Evolutionary conservation across 2,888 invertebrate species (phyloP).

Genomic region (Cyclophora punctaria): DNA sequence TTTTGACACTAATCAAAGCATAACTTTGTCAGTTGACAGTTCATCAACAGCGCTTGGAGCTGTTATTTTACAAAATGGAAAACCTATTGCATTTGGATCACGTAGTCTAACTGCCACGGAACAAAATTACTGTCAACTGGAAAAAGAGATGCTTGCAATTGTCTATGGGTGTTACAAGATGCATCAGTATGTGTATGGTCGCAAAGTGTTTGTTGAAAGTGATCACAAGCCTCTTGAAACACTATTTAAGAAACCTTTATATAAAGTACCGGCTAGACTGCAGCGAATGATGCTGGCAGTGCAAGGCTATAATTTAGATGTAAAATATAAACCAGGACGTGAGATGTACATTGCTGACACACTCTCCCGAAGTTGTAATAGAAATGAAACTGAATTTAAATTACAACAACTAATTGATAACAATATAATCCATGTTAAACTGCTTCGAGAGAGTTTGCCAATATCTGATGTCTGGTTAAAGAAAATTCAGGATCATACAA

Average conservation of each 20-base stretch:
- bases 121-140: slow-evolving; percentile 7
- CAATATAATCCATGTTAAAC: slow-evolving; percentile 1
- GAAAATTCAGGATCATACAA: not conserved
- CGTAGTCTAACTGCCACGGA: slow-evolving; percentile 3
- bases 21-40: slow-evolving; percentile 8
- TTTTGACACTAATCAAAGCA: slow-evolving; percentile 4
- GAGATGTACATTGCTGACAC: slow-evolving; percentile 1
- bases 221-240: slow-evolving; percentile 27
- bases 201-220: slow-evolving; percentile 10
- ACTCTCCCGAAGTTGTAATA: not conserved
- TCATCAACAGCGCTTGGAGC: slow-evolving; percentile 6
- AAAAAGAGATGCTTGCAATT: slow-evolving; percentile 8
- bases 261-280: slow-evolving; percentile 17
- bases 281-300: slow-evolving; percentile 24
- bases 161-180: slow-evolving; percentile 7
- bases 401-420: not conserved
- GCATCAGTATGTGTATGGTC: not conserved
- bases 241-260: slow-evolving; percentile 21
- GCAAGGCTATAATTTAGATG: slow-evolving; percentile 18
- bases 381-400: not conserved
- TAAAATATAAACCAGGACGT: not conserved
- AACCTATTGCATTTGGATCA: slow-evolving; percentile 13
- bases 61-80: slow-evolving; percentile 9
- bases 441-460: not conserved
- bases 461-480: slow-evolving; percentile 1